A percentile compares a stretch with the other conserved stretches of the same genome.
Evolutionary conservation across 2,113 vertebrate genomes (phyloP).

Genomic region (Takifugu bimaculatus): DNA sequence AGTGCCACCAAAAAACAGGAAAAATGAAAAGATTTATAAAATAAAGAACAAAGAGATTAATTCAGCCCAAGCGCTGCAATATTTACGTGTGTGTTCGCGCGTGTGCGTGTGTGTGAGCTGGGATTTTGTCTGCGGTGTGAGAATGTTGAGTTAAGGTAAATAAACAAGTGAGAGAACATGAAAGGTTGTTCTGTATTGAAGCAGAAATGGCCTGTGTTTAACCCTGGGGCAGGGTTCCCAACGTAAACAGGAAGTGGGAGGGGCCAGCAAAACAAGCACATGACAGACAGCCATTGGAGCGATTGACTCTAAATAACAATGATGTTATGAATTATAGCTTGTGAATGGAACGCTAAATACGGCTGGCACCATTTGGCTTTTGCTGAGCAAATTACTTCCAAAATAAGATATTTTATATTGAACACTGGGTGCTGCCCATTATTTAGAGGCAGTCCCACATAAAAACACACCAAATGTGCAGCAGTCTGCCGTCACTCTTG

Average conservation of each 20-base stretch:
- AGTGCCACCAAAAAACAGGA: conserved; percentile 9
- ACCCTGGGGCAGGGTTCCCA: conserved; percentile 48
- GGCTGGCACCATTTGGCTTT: too few species aligned
- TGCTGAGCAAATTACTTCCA: too few species aligned
- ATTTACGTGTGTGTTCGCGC: neutral
- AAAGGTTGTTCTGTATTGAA: conserved; percentile 59
- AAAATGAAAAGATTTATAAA: conserved; percentile 2
- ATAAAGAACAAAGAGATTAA: conserved; percentile 16
- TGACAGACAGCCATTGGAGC: conserved; percentile 3
- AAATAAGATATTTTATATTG: too few species aligned
- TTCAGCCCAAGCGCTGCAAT: conserved; percentile 14
- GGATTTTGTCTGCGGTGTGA: conserved; percentile 52
- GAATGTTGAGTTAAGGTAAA: conserved; percentile 56
- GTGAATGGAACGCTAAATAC: too few species aligned
- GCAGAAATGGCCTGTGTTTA: conserved; percentile 67
- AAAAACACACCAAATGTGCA: neutral
- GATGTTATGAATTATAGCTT: neutral
- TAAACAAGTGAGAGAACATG: conserved; percentile 47
- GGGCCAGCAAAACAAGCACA: conserved; percentile 20
- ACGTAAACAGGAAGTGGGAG: conserved; percentile 79
- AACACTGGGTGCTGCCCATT: neutral
- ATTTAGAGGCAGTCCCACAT: neutral
- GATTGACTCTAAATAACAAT: conserved; percentile 25
- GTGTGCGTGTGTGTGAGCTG: conserved; percentile 14
- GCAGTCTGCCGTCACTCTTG: neutral